phyloP scores from a whole-genome alignment of 1,140 invertebrate species.

The Stratiolaelaps scimitus region DNA sequence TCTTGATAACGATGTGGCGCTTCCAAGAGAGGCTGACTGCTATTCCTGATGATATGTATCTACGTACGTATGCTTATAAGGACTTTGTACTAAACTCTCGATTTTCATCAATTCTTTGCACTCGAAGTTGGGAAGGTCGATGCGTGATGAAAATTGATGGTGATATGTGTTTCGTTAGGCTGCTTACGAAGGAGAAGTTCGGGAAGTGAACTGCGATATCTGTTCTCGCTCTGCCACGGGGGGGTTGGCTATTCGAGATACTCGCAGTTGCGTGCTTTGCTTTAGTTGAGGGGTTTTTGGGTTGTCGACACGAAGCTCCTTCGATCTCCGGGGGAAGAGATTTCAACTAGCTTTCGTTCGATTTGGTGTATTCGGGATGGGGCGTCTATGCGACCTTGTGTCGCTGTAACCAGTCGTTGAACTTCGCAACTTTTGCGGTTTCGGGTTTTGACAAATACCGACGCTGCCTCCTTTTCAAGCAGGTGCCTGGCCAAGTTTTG shows the following conservation, averaged over 20 bases:
- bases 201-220: not conserved
- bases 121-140: not conserved
- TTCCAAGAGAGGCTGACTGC: conserved; percentile 8
- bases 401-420: not conserved
- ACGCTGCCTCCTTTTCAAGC: not conserved
- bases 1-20: conserved; percentile 20
- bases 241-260: conserved; percentile 9
- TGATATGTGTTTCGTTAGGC: not conserved
- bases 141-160: not conserved
- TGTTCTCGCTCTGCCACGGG: conserved; percentile 8
- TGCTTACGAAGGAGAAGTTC: not conserved
- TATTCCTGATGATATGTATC: not conserved
- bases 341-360: conserved; percentile 10
- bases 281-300: no score
- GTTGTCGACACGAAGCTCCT: not conserved
- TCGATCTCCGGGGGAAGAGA: conserved; percentile 28
- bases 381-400: not conserved
- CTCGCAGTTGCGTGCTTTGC: not conserved
- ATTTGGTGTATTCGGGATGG: not conserved
- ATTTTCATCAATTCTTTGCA: not conserved
- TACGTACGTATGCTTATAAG: not conserved
- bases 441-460: not conserved
- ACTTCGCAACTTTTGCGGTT: conserved; percentile 6
- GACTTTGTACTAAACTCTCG: not conserved
- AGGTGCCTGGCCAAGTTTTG: not conserved